Conservation (phyloP, 2,797 vertebrate species). For the Argya squamiceps region DNA sequence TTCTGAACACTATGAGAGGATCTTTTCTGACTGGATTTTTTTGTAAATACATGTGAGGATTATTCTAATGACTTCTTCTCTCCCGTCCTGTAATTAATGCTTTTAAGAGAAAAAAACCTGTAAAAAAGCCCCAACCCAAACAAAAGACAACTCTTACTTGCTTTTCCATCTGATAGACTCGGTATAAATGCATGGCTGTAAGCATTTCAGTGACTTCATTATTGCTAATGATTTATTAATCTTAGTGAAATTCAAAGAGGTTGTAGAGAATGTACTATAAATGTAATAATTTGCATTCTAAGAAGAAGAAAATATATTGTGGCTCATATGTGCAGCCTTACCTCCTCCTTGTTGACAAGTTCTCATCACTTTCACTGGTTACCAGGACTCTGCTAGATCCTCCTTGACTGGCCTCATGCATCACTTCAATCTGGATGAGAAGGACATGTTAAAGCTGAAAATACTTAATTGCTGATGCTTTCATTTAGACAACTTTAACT, state of each 20-base stretch:
- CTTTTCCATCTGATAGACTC: not conserved
- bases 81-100: not conserved
- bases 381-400: conserved; percentile 83
- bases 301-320: not conserved
- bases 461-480: not conserved
- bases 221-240: not conserved
- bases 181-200: not conserved
- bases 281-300: not conserved
- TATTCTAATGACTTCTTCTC: not conserved
- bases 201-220: not conserved
- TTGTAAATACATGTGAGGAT: not conserved
- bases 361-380: conserved; percentile 85
- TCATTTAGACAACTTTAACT: not conserved
- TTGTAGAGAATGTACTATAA: not conserved
- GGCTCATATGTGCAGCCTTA: conserved; percentile 61
- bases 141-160: not conserved
- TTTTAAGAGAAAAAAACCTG: not conserved
- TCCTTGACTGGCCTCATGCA: conserved; percentile 88
- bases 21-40: not conserved
- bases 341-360: conserved; percentile 87
- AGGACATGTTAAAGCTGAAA: not conserved
- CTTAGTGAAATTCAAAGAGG: not conserved
- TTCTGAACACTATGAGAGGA: not conserved
- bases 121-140: not conserved
- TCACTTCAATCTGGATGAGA: conserved; percentile 88